These are phyloP conservation scores for human DNA, from an alignment of 2,113 vertebrate genomes.

Conservation along the genomic window GRCh38 chr2:96508001-96508500, in stretches of 20 bases:
- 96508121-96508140: too few species aligned
- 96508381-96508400: neutral
- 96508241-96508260: neutral
- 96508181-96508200: neutral
- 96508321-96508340: neutral
- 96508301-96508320: neutral
- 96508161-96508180: neutral
- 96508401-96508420: neutral
- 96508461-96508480: neutral
- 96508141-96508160: neutral
- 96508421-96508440: neutral
- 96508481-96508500: neutral
- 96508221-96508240: neutral
- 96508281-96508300: accelerated
- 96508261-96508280: neutral
- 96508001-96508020: neutral
- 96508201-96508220: neutral
- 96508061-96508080: neutral
- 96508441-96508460: neutral
- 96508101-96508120: neutral
- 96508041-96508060: neutral
- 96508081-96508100: neutral
- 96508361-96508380: neutral
- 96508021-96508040: neutral
- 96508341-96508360: too few species aligned